Evolutionary conservation across 2,113 vertebrate genomes (phyloP), one percentile per base, ranked within the genome.

Genomic region (Thalassarche chlororhynchos): DNA sequence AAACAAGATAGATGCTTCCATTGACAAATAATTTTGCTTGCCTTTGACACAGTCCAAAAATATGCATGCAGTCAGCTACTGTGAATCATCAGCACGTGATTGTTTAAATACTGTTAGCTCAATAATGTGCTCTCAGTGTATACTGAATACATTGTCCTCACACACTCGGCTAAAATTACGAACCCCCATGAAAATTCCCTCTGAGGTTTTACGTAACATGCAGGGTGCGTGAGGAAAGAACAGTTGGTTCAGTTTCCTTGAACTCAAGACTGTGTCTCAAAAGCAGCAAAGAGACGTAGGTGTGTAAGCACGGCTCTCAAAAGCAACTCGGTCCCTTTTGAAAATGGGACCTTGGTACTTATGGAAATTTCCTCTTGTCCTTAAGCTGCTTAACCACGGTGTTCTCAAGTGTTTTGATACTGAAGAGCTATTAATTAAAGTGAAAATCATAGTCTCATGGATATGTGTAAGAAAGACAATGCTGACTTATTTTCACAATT

Each of bases 201-300:
- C 6, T 31, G 83, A 42, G 13, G 47, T 66, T 54, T 85, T 36
- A 32, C 0, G 0, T 10, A 58, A 18, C 42, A 10, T 38, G 36
- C 28, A 57, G 51, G 24, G 9, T 24, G 11, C 0, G 0, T n/a
- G 31, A 44, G 51, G 65, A 31, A 66, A 62, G 74, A 87, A 8
- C 9, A 49, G 34, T 11, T 66, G 25, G 34, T 71, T 75, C 44
- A 28, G 12, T 54, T 90, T 78, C 21, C 28, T 71, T 36, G 42
- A 79, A 34, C 46, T 58, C 19, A 21, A 21, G 51, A 14, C 31
- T 44, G 32, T 29, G 16, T 90, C 24, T 61, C 64, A 77, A 57
- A 25, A 74, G 64, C 64, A 52, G 51, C 42, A 57, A 7, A 77
- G 60, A 75, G 26, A 24, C 0, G 2, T 31, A 40, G 61, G 24